Base-by-base conservation (phyloP, 2,113 vertebrate genomes). In the Coturnix japonica region DNA sequence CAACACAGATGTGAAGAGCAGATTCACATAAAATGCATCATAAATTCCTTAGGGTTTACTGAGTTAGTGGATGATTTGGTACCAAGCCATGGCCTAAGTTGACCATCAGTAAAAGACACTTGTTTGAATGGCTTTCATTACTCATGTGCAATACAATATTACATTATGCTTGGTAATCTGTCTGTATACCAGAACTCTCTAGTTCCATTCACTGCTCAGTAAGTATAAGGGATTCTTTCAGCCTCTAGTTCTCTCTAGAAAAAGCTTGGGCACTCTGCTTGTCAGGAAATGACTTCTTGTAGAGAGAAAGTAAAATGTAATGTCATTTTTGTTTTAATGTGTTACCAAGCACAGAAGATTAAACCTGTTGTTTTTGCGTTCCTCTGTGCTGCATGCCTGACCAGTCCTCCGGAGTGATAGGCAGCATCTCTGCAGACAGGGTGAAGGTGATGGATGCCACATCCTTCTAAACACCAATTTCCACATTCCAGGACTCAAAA, bases 1-100 rank as follows among this genome's bases (percentile, higher is more conserved):
- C 0, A 1, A 35, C 20, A 33, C 21, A 70, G n/a, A 53, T 0
- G 1, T n/a, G 46, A 81, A 66, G 21, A 81, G 2, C 7, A 59
- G 77, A 84, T 74, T 28, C n/a, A n/a, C n/a, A n/a, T n/a, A n/a
- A n/a, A n/a, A 53, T 9, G 10, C 12, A 18, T 44, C 49, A 67
- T 28, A 22, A 71, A 37, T 71, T 87, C 53, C 37, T 76, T 51
- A 70, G 63, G 75, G 75, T 35, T 30, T 33, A 70, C 7, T 16
- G 30, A 82, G 22, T 49, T 71, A 59, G 13, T 37, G 47, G 51
- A 64, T 19, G 15, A 6, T 85, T 14, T 13, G 20, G 2, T 53
- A 39, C 11, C 1, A 2, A 63, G 41, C 31, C 41, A 30, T 41
- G 21, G 14, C 77, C 25, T 81, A n/a, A 69, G 11, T 18, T n/a